Conservation (phyloP, 23 tunicate genomes). For the Styela clava region DNA sequence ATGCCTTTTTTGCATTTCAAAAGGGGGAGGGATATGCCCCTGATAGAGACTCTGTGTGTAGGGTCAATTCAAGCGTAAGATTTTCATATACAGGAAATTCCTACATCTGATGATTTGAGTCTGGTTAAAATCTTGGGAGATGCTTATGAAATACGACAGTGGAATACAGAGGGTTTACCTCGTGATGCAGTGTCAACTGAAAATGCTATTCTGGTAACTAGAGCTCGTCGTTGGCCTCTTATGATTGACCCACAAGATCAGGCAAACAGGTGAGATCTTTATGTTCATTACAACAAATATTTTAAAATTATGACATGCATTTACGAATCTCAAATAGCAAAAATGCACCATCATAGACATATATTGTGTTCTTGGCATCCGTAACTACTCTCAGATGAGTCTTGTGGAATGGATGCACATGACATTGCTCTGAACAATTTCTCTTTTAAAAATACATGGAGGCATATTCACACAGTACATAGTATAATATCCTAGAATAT, state of each 20-base stretch:
- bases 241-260: conserved; percentile 99
- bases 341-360: too few species aligned
- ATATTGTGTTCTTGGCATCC: too few species aligned
- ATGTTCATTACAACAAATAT: too few species aligned
- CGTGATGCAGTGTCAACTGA: conserved; percentile 92
- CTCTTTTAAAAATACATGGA: too few species aligned
- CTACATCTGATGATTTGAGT: conserved; percentile 78
- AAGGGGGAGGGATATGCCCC: neutral
- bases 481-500: too few species aligned
- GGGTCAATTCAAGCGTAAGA: neutral
- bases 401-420: too few species aligned
- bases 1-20: neutral
- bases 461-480: too few species aligned
- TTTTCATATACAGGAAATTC: conserved; percentile 46
- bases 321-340: too few species aligned
- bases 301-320: too few species aligned
- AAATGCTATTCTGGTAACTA: conserved; percentile 92
- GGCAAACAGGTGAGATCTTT: conserved; percentile 71
- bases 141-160: conserved; percentile 94
- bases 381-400: too few species aligned
- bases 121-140: conserved; percentile 89
- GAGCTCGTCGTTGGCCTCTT: conserved; percentile 94
- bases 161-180: conserved; percentile 96
- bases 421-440: too few species aligned
- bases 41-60: neutral